Evolutionary conservation across 2,797 vertebrate species (phyloP).

Genomic region (Molothrus ater): DNA sequence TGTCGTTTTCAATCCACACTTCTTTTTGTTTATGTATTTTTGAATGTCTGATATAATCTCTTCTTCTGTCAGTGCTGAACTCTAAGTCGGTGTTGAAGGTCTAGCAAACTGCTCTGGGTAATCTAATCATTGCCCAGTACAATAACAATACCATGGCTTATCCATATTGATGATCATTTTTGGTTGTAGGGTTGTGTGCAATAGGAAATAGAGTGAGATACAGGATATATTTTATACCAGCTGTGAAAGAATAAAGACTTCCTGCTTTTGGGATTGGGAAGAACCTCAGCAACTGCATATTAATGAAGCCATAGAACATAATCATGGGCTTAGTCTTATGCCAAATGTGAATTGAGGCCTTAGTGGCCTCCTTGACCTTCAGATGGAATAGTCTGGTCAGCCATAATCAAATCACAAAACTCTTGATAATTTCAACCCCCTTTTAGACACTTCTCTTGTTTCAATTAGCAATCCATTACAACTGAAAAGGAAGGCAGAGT

Average conservation of each 20-base stretch:
- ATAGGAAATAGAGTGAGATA: neutral
- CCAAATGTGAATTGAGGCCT: neutral
- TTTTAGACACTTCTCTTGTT: slow-evolving; percentile 36
- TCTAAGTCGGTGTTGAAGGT: slow-evolving; percentile 36
- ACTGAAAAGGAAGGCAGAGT: slow-evolving; percentile 35
- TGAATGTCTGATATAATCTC: slow-evolving; percentile 45
- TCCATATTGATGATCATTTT: slow-evolving; percentile 34
- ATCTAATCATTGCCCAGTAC: slow-evolving; percentile 30
- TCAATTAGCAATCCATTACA: slow-evolving; percentile 65
- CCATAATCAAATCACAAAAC: slow-evolving; percentile 49
- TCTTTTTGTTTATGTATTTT: slow-evolving; percentile 55
- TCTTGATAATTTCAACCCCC: slow-evolving; percentile 5
- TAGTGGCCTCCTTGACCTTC: neutral
- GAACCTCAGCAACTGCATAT: neutral
- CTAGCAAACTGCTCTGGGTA: slow-evolving; percentile 21
- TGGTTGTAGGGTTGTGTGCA: neutral
- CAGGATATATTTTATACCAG: neutral
- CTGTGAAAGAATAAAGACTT: neutral
- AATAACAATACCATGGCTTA: neutral
- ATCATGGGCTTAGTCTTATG: neutral
- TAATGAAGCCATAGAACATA: neutral
- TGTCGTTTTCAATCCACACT: slow-evolving; percentile 56
- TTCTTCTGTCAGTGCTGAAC: slow-evolving; percentile 35
- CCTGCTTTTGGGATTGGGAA: neutral
- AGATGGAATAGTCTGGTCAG: neutral